phyloP scores from a whole-genome alignment of 2,888 invertebrate species.

The Apeira syringaria region DNA sequence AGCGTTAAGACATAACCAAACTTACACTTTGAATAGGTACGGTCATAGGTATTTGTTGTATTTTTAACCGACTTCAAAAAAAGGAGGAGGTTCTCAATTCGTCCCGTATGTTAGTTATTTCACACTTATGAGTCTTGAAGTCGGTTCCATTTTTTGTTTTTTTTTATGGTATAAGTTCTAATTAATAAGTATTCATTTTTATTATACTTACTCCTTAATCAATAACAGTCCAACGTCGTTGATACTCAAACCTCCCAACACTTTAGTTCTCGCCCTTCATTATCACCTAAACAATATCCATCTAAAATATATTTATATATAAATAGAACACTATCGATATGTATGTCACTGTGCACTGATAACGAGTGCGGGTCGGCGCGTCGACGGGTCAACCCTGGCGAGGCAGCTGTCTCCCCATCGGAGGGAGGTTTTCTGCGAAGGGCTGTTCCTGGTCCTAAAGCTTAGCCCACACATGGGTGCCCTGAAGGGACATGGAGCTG shows the following conservation, averaged over 20 bases:
- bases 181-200: no score
- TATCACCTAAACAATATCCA: conserved; percentile 43
- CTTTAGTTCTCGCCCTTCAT: conserved; percentile 31
- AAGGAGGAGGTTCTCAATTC: no score
- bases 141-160: no score
- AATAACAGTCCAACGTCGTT: conserved; percentile 8
- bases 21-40: no score
- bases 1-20: no score
- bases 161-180: no score
- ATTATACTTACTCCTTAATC: conserved; percentile 35
- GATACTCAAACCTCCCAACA: conserved; percentile 13
- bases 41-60: no score
- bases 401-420: conserved; percentile 97
- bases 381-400: conserved; percentile 30
- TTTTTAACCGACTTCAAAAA: no score
- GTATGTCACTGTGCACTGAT: conserved; percentile 30
- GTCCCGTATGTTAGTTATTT: no score
- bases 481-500: conserved; percentile 57
- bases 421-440: conserved; percentile 98
- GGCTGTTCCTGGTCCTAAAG: conserved; percentile 98
- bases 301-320: conserved; percentile 47
- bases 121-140: no score
- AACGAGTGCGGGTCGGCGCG: conserved; percentile 22
- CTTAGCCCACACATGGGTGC: conserved; percentile 95
- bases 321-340: conserved; percentile 33